Evolutionary conservation across 2,113 vertebrate species (phyloP).

Genomic region (Nothoprocta perdicaria): DNA sequence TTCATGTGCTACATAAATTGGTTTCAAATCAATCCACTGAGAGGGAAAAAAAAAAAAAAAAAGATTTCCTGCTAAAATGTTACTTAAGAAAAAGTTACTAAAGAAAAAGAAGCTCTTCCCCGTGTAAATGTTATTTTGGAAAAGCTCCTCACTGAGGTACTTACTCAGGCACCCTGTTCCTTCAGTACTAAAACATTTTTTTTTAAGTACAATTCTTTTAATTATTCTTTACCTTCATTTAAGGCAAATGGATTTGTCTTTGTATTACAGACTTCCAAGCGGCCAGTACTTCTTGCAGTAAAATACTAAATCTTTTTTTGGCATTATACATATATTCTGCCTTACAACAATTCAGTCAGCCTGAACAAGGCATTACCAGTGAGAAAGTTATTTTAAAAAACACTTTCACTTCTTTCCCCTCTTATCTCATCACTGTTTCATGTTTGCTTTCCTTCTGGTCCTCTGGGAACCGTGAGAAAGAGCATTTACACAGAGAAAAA

Average conservation of each 20-base stretch:
- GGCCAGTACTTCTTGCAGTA: not conserved
- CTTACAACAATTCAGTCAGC: not conserved
- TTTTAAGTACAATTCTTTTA: not conserved
- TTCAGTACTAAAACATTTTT: not conserved
- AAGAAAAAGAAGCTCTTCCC: not conserved
- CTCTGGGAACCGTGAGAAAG: not conserved
- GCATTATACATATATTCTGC: not conserved
- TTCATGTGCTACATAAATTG: not conserved
- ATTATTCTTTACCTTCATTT: not conserved
- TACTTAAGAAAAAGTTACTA: not conserved
- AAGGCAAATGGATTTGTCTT: not conserved
- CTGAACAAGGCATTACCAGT: not conserved
- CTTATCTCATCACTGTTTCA: not conserved
- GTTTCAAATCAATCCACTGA: not conserved
- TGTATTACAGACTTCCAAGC: not conserved
- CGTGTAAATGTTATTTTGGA: not conserved
- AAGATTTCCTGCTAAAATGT: not conserved
- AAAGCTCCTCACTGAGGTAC: not conserved
- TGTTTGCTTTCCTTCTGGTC: constrained; percentile 8
- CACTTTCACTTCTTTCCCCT: not conserved
- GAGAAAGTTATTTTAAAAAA: not conserved
- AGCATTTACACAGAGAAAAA: not conserved
- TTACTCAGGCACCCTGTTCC: not conserved
- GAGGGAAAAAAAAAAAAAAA: not conserved
- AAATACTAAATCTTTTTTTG: not conserved